Evolutionary conservation across 2,797 vertebrate species (phyloP), one percentile per base, ranked within the genome.

Genomic region (Alcedo quadribrachys): DNA sequence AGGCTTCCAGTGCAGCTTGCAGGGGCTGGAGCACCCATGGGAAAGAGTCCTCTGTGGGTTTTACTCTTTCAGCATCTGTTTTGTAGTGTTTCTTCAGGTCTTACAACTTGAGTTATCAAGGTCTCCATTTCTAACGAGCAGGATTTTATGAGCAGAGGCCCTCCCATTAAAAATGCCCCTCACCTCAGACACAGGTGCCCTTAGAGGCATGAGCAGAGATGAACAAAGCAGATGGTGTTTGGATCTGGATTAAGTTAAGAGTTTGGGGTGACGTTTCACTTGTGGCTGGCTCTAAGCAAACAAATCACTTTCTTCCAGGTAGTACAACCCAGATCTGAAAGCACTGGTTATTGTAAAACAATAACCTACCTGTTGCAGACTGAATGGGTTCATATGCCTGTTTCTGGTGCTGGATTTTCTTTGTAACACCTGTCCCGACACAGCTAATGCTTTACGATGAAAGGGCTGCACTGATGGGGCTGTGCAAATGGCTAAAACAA

Each of bases 191-290:
- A 43, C 89, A 63, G 87, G 77, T 93, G 91, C 63, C 74, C 73
- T 54, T 2, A 11, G 28, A 50, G n/a, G n/a, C 3, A 18, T 2
- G 43, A 91, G 83, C 62, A 60, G 80, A 89, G 91, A 67, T 11
- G 79, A 83, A 20, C 73, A 78, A 67, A 93, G 91, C 87, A 93
- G 93, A 89, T 95, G 91, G 80, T 35, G 77, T 27, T 67, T 57
- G 77, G 45, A 15, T 81, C 85, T 91, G 87, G 63, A 85, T 84
- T 66, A 76, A 89, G 92, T 91, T 81, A 83, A 83, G 62, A 82
- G 28, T 67, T 74, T 57, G 62, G 75, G 62, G 76, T 57, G 76
- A 81, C 11, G 7, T 77, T 91, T 58, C 50, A 40, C 77, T 50
- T 37, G 82, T 83, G 91, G 82, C 77, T 94, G 90, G 62, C 66